These are phyloP conservation scores for Morelia viridis DNA, from an alignment of 2,797 vertebrate genomes.

Conservation along the genomic window DNA sequence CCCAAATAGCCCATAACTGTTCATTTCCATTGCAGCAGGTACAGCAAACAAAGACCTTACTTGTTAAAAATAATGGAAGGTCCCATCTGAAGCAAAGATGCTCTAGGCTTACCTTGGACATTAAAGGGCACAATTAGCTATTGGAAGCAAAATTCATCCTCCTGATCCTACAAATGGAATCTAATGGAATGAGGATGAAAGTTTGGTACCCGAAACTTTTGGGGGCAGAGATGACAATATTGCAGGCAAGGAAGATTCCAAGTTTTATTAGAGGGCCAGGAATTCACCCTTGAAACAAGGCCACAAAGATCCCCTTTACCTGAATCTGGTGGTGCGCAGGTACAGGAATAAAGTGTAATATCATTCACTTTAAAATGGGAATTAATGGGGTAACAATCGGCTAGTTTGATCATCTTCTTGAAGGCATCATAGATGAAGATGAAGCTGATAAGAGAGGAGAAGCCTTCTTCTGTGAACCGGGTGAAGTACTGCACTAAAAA, in stretches of 20 bases:
- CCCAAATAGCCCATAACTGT: too few relatives aligned
- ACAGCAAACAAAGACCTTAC: too few relatives aligned
- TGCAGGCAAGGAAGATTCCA: neutral
- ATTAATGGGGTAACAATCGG: conserved; percentile 93
- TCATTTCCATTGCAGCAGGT: too few relatives aligned
- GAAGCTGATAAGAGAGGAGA: conserved; percentile 98
- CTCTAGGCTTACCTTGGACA: neutral
- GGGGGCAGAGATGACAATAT: too few relatives aligned
- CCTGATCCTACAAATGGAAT: neutral
- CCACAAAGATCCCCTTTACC: conserved; percentile 75
- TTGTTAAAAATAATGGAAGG: too few relatives aligned
- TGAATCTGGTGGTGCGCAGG: conserved; percentile 81
- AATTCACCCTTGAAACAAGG: neutral
- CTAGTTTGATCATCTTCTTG: conserved; percentile 97
- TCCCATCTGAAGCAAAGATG: neutral
- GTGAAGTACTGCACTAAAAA: conserved; percentile 98
- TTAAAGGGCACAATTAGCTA: neutral
- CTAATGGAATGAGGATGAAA: neutral
- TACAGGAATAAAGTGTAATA: conserved; percentile 87
- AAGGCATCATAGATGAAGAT: conserved; percentile 99
- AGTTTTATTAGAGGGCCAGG: neutral
- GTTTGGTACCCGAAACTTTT: neutral
- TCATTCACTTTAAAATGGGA: conserved; percentile 80
- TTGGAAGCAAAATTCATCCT: neutral
- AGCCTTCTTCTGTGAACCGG: conserved; percentile 97